Conservation (phyloP, 1,140 invertebrate species). For the Nebria ingens region DNA sequence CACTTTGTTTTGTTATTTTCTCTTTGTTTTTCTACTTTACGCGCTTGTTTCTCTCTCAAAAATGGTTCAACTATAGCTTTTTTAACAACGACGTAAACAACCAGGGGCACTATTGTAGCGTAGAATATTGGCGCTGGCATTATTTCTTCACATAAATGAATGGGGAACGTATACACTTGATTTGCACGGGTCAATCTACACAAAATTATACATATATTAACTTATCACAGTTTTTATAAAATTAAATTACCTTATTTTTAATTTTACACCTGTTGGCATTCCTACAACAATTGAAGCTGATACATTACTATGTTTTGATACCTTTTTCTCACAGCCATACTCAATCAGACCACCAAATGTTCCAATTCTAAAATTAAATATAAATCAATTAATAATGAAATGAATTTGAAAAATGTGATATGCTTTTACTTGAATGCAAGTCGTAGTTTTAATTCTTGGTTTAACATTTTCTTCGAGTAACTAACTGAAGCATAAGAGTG, state of each 20-base stretch:
- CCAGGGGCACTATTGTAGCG: slow-evolving; percentile 75
- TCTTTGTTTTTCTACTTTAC: slow-evolving; percentile 62
- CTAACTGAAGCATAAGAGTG: slow-evolving; percentile 66
- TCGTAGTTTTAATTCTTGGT: slow-evolving; percentile 65
- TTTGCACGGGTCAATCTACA: slow-evolving; percentile 70
- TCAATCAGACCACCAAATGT: slow-evolving; percentile 78
- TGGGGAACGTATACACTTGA: slow-evolving; percentile 82
- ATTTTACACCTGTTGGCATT: slow-evolving; percentile 72
- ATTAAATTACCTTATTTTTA: slow-evolving; percentile 86
- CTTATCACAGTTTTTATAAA: too few relatives aligned
- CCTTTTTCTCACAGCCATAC: slow-evolving; percentile 86
- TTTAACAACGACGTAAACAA: slow-evolving; percentile 71
- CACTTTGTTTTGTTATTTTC: slow-evolving; percentile 59
- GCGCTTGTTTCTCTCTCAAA: slow-evolving; percentile 59
- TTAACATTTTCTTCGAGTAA: slow-evolving; percentile 65
- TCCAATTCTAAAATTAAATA: slow-evolving; percentile 54
- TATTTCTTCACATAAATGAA: slow-evolving; percentile 83
- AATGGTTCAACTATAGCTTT: slow-evolving; percentile 83
- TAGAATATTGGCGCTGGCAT: slow-evolving; percentile 85
- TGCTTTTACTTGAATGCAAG: slow-evolving; percentile 63
- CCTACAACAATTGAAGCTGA: slow-evolving; percentile 76
- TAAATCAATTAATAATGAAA: slow-evolving; percentile 15
- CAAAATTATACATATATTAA: slow-evolving; percentile 19
- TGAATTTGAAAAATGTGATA: slow-evolving; percentile 14
- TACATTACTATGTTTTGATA: slow-evolving; percentile 81